Conservation (phyloP, 2,797 vertebrate genomes). For the Esox masquinongy region DNA sequence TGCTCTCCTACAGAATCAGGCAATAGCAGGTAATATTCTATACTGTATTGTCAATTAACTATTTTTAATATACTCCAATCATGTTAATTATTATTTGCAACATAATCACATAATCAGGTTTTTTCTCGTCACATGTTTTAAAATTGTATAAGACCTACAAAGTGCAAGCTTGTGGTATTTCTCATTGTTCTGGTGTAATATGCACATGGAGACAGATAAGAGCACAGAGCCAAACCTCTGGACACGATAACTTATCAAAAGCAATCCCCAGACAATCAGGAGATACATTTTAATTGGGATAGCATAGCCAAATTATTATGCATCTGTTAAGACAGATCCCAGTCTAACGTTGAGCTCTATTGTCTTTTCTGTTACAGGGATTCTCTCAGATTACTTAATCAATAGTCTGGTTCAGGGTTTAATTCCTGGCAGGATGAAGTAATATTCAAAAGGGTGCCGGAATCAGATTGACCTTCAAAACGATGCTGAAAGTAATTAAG, state of each 20-base stretch:
- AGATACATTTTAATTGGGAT: slow-evolving; percentile 4
- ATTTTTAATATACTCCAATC: too few relatives aligned
- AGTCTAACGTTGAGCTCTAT: slow-evolving; percentile 5
- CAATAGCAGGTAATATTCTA: too few relatives aligned
- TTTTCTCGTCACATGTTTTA: too few relatives aligned
- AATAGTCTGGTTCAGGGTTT: slow-evolving; percentile 25
- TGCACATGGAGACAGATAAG: not conserved
- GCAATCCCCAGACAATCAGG: not conserved
- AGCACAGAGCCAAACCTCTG: too few relatives aligned
- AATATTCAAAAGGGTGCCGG: slow-evolving; percentile 9
- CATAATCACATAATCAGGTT: too few relatives aligned
- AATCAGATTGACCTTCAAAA: slow-evolving; percentile 38
- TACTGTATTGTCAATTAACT: too few relatives aligned
- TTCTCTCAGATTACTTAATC: slow-evolving; percentile 30
- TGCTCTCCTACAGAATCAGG: too few relatives aligned
- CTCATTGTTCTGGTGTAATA: too few relatives aligned
- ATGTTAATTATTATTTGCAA: too few relatives aligned
- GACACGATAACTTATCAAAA: not conserved
- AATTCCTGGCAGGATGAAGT: slow-evolving; percentile 23
- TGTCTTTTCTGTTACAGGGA: slow-evolving; percentile 6
- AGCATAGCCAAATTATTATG: slow-evolving; percentile 20
- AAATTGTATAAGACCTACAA: too few relatives aligned
- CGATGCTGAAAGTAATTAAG: slow-evolving; percentile 39
- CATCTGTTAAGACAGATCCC: slow-evolving; percentile 2
- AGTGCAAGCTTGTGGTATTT: too few relatives aligned